Evolutionary conservation across 2,113 vertebrate species (phyloP), one percentile per base, ranked within the genome.

Genomic region (Nothocercus julius): DNA sequence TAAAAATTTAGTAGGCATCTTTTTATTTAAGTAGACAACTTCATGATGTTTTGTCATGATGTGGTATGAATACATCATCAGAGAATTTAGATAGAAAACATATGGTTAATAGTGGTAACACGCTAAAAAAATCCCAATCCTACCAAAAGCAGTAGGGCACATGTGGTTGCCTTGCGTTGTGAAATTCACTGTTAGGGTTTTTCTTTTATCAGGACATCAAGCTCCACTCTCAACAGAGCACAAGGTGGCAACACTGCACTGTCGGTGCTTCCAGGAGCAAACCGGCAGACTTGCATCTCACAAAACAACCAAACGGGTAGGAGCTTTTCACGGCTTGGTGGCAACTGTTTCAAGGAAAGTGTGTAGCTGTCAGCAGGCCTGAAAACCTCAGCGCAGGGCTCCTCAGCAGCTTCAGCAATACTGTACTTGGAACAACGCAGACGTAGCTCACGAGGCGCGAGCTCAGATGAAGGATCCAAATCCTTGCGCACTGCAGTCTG

Each of bases 211-310:
- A 27, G 40, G 15, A 56, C 32, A 51, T 30, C 68, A 54, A 54
- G 47, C 25, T 72, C 53, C 63, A 14, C 77, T 94, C 87, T 86
- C 59, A 19, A 76, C 28, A 6, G 61, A 94, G 96, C 96, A 97
- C 91, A 91, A 97, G 97, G 90, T 97, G 93, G 96, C 96, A 96
- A 97, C 80, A 73, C 78, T 58, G 77, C 70, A 82, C 87, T 82
- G 58, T 54, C 81, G 73, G 38, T 82, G 92, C 86, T 73, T 82
- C 40, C 82, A 54, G 61, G 47, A 66, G 24, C 84, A 67, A 83
- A 36, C 10, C 51, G 66, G 30, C 1, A 27, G 75, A 54, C 28
- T 87, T 25, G 56, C 66, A 18, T 49, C 54, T 42, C 8, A 16
- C 15, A 66, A 58, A 21, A 12, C 22, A 45, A 17, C 1, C 0